These are phyloP conservation scores for Vicugna pacos DNA, from an alignment of 2,113 vertebrate genomes.

Conservation along the genomic window DNA sequence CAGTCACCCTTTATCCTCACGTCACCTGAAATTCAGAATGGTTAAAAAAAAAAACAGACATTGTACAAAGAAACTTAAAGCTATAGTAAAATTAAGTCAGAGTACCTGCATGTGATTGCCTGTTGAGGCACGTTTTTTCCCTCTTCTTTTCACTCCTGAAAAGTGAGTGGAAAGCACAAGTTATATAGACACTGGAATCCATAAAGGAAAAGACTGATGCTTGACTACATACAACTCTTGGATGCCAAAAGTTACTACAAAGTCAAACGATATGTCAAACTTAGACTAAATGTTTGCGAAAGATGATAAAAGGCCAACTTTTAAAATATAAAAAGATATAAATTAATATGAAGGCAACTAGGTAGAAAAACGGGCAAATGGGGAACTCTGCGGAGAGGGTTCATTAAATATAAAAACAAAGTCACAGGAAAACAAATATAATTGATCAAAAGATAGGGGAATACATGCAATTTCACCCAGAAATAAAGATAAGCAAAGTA, in stretches of 20 bases:
- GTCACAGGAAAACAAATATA: background rate
- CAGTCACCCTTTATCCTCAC: background rate
- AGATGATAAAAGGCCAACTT: background rate
- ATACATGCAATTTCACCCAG: background rate
- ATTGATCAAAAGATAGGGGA: background rate
- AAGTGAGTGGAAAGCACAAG: constrained; percentile 49
- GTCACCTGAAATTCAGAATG: background rate
- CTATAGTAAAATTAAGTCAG: constrained; percentile 14
- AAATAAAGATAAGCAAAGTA: background rate
- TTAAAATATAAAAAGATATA: constrained; percentile 21
- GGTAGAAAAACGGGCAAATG: background rate
- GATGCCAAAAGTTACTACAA: constrained; percentile 2
- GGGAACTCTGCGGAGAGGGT: background rate
- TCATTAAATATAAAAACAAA: constrained; percentile 3
- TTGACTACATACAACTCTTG: background rate
- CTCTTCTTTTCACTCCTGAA: constrained; percentile 46
- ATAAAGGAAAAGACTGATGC: constrained; percentile 34
- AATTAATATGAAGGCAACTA: background rate
- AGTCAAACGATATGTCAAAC: background rate
- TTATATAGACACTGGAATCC: background rate
- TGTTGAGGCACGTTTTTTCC: background rate
- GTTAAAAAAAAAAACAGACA: background rate
- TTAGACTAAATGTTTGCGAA: background rate
- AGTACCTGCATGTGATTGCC: constrained; percentile 34
- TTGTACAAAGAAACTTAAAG: constrained; percentile 32